Evolutionary conservation across 2,113 vertebrate species (phyloP), one percentile per base, ranked within the genome.

Genomic region (Todiramphus saurophagus): DNA sequence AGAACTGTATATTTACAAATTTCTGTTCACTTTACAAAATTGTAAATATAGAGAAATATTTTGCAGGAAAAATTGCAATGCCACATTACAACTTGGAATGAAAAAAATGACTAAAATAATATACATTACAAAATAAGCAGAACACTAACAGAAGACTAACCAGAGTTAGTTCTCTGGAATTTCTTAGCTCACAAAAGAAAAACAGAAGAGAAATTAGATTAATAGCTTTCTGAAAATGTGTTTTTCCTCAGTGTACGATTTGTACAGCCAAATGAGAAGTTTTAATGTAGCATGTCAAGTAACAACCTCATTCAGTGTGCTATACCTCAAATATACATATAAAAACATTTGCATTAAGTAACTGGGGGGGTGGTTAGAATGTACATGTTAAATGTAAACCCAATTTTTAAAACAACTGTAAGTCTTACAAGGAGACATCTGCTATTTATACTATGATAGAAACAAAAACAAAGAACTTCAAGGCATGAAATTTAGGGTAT

Each of bases 111-210:
- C 28, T 76, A 79, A 84, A 90, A 68, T 51, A 88, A 72, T 73
- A 80, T 37, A 73, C 35, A 63, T n/a, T 72, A 66, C 6, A 41
- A 92, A 94, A 89, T 48, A 77, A 44, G 83, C 59, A 73, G 46
- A 94, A 68, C 27, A 50, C 14, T 67, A 84, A 70, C 18, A 81
- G 48, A 94, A 63, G n/a, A 59, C n/a, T 73, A 83, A 85, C 37
- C n/a, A 77, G 48, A 72, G 28, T 62, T 76, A 79, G 18, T 83
- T 79, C 92, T 79, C 82, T 90, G 82, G 78, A 94, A 97, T 81
- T 90, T 79, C 63, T 80, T 62, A 86, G 62, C 18, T 93, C 82
- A 94, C n/a, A 93, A 72, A 94, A 87, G 58, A 89, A 94, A 94
- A 95, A 85, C 20, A 82, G 46, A 31, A 76, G 7, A 91, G 13